phyloP scores from a whole-genome alignment of 2,888 invertebrate genomes.

The Archaeoteleia sp. region DNA sequence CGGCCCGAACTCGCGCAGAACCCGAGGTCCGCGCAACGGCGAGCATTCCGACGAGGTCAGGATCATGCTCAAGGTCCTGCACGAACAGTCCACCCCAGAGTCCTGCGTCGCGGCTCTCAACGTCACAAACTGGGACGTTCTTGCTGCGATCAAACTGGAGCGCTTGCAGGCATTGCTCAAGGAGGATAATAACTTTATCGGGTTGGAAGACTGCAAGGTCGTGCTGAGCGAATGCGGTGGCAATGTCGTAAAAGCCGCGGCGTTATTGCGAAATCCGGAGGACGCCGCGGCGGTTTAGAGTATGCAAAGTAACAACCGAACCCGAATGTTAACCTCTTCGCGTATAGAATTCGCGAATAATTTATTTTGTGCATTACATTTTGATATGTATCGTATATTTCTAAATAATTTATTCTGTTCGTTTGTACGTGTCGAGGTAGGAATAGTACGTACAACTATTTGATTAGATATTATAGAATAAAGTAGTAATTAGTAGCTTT shows the following conservation, averaged over 20 bases:
- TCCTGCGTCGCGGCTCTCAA: constrained; percentile 88
- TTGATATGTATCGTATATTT: no score
- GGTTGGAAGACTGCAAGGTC: constrained; percentile 70
- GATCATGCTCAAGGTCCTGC: constrained; percentile 91
- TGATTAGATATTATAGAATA: no score
- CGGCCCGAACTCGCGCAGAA: constrained; percentile 81
- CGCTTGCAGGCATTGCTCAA: constrained; percentile 77
- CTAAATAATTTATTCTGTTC: no score
- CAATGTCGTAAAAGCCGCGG: constrained; percentile 72
- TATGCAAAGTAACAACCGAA: no score
- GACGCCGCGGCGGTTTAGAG: constrained; percentile 70
- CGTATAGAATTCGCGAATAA: no score
- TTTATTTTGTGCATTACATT: no score
- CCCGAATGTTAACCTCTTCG: no score
- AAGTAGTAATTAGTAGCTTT: no score
- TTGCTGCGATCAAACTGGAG: constrained; percentile 89
- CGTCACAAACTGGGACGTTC: constrained; percentile 91
- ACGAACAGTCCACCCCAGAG: constrained; percentile 77
- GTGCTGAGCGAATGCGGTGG: constrained; percentile 71
- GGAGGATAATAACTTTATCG: constrained; percentile 70
- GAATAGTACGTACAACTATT: no score
- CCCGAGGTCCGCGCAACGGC: constrained; percentile 86
- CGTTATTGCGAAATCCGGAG: constrained; percentile 68
- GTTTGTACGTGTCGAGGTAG: no score
- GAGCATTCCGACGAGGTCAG: constrained; percentile 90